Evolutionary conservation across 2,888 invertebrate species (phyloP).

Genomic region (Patella caerulea): DNA sequence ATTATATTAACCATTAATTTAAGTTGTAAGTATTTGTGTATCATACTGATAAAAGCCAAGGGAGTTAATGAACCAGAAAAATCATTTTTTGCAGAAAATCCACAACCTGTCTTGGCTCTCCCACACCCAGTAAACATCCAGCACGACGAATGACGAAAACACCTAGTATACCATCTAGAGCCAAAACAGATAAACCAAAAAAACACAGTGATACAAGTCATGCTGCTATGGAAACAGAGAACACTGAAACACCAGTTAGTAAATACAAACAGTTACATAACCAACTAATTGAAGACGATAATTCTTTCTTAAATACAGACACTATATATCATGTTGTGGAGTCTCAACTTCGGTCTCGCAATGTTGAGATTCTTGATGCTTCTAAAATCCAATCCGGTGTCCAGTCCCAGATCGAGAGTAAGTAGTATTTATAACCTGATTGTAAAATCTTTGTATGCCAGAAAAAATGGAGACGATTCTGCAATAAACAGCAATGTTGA

Average conservation of each 20-base stretch:
- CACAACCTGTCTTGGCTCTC: not conserved
- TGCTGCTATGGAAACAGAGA: too few species aligned
- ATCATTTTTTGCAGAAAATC: not conserved
- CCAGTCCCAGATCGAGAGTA: constrained; percentile 43
- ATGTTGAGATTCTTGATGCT: constrained; percentile 41
- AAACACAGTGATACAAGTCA: too few species aligned
- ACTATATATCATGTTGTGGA: constrained; percentile 54
- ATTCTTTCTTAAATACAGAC: constrained; percentile 50
- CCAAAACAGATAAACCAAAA: not conserved
- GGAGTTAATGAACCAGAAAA: not conserved
- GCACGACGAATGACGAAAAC: not conserved
- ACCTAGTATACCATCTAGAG: not conserved
- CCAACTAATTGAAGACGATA: constrained; percentile 15
- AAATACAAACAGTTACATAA: too few species aligned
- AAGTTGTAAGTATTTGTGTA: too few species aligned
- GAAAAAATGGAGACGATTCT: too few species aligned
- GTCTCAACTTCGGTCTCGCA: constrained; percentile 42
- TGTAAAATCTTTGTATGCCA: too few species aligned
- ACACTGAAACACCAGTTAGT: too few species aligned
- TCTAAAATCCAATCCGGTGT: constrained; percentile 38
- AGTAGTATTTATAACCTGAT: not conserved
- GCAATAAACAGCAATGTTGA: too few species aligned
- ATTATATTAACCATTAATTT: too few species aligned
- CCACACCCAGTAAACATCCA: not conserved
- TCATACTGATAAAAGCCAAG: too few species aligned